A percentile compares a stretch with the other conserved stretches of the same genome.
Evolutionary conservation across 2,113 vertebrate genomes (phyloP).

Genomic region (Hydrochoerus hydrochaeris): DNA sequence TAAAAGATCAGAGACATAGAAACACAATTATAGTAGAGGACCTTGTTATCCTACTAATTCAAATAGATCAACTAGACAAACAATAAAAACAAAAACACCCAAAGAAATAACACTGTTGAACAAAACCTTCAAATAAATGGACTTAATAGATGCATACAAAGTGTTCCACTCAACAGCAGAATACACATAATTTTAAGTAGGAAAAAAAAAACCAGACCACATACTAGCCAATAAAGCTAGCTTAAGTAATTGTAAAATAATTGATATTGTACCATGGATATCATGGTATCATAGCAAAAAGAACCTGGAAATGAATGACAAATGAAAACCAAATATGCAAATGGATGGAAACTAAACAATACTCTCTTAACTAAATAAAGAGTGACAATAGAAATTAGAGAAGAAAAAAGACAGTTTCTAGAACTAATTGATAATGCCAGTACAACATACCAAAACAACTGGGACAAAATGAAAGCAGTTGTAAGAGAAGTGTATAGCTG

Average conservation of each 20-base stretch:
- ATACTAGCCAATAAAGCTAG: neutral
- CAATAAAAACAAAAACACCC: neutral
- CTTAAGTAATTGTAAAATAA: neutral
- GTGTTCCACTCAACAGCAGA: neutral
- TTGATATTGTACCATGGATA: neutral
- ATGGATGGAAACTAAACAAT: neutral
- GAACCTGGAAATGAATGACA: neutral
- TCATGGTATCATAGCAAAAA: neutral
- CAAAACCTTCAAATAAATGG: neutral
- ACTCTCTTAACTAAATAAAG: neutral
- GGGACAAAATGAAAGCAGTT: neutral
- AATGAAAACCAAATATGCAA: neutral
- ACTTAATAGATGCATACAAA: neutral
- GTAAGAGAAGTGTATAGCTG: neutral
- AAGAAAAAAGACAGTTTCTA: neutral
- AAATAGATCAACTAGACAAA: neutral
- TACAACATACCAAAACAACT: neutral
- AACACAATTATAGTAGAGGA: neutral
- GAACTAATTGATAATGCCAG: neutral
- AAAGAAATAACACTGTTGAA: neutral
- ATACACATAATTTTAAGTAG: neutral
- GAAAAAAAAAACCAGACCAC: no score
- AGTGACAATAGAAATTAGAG: neutral
- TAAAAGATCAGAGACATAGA: neutral
- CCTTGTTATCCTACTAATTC: neutral